Evolutionary conservation across 2,113 vertebrate genomes (phyloP).

Genomic region (Tapirus terrestris): DNA sequence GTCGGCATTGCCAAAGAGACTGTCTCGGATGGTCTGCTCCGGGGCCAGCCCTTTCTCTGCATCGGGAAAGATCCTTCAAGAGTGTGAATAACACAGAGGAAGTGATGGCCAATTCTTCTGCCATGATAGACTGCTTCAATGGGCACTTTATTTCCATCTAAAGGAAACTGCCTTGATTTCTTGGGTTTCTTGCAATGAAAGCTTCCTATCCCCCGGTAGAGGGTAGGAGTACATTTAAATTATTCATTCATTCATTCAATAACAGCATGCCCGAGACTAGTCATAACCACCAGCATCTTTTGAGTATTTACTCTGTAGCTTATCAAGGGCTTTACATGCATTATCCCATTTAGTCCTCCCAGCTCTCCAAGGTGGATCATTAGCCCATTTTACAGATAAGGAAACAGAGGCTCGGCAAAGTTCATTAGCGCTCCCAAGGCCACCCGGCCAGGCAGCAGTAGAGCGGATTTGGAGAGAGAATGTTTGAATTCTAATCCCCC

Average conservation of each 20-base stretch:
- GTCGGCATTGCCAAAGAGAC: background rate
- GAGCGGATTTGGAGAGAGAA: background rate
- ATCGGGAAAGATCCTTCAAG: background rate
- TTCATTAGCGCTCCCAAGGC: no score
- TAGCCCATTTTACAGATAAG: background rate
- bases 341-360: background rate
- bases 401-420: background rate
- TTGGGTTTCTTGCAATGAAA: constrained; percentile 4
- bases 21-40: fast-evolving
- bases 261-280: fast-evolving
- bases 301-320: background rate
- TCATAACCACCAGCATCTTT: background rate
- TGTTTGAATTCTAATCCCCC: background rate
- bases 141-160: background rate
- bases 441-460: background rate
- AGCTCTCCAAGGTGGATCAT: background rate
- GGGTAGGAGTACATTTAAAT: background rate
- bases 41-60: background rate
- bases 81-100: background rate
- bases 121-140: background rate
- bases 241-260: background rate
- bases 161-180: background rate
- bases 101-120: background rate
- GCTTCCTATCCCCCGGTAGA: background rate
- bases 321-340: fast-evolving